A percentile compares a stretch with the other conserved stretches of the same genome.
Evolutionary conservation across 2,888 invertebrate genomes (phyloP).

Genomic region (Xylophagus ater): DNA sequence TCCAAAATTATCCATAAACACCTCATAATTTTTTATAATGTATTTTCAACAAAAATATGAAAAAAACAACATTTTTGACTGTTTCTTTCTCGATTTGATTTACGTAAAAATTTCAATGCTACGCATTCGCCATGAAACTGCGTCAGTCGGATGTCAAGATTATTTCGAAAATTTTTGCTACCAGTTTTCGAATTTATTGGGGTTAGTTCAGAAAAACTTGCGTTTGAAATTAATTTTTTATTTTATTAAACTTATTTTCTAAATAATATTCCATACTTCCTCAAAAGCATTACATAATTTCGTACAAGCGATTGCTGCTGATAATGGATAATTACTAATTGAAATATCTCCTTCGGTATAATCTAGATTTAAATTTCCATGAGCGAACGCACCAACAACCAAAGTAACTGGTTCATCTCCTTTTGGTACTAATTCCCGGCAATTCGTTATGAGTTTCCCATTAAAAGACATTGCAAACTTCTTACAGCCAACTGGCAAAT

Average conservation of each 20-base stretch:
- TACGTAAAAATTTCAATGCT: no score
- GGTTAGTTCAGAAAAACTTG: background rate
- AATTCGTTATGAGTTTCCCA: conserved; percentile 55
- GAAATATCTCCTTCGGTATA: conserved; percentile 86
- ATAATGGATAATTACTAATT: conserved; percentile 92
- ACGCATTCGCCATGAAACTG: conserved; percentile 11
- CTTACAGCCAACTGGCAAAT: conserved; percentile 86
- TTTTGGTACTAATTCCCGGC: conserved; percentile 65
- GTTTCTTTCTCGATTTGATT: no score
- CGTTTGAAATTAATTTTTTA: conserved; percentile 2
- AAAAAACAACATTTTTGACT: no score
- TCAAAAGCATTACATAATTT: conserved; percentile 93
- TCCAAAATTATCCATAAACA: no score
- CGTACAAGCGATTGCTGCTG: conserved; percentile 90
- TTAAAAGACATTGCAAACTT: conserved; percentile 87
- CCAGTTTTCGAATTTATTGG: conserved; percentile 3
- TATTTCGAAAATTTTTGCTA: conserved; percentile 10
- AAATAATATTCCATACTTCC: conserved; percentile 76
- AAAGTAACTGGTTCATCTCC: conserved; percentile 76
- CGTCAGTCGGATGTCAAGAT: conserved; percentile 12
- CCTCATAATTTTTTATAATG: no score
- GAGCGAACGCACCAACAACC: conserved; percentile 94
- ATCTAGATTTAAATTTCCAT: conserved; percentile 80
- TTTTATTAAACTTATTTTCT: conserved; percentile 17
- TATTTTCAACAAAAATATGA: no score